Evolutionary conservation across 2,797 vertebrate genomes (phyloP), one percentile per base, ranked within the genome.

Genomic region (Carduelis carduelis): DNA sequence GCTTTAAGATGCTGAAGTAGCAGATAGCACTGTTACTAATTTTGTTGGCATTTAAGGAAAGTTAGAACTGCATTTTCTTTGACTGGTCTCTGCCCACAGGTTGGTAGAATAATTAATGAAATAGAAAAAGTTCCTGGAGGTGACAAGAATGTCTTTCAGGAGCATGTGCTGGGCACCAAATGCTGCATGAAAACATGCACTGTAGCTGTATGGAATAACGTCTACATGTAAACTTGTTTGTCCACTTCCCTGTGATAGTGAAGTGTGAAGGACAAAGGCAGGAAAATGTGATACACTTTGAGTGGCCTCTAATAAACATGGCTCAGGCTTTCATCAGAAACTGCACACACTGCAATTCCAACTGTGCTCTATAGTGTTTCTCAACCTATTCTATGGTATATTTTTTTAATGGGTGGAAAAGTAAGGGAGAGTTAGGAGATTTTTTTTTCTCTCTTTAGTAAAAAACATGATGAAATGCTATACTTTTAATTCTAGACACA

Each of bases 401-500:
- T 65, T 65, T 90, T 85, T 80, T 69, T 9, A 19, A 4, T 71
- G 27, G 77, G 57, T 57, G 34, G 44, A 56, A 83, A 77, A 84
- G 15, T 24, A 14, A 93, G 27, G 41, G 53, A 55, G 23, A 81
- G 15, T 28, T 72, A 27, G 89, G 74, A n/a, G 6, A 37, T n/a
- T 14, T 5, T 17, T 24, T 59, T 64, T 63, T 57, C 60, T 35
- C 16, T 55, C 27, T 86, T 63, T 17, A 75, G 46, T 1, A 6
- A 75, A 88, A 87, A 83, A 12, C 69, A 64, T 68, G 32, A 50
- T 70, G 74, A 87, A 96, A 76, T 77, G 49, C 41, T 92, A 12
- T 78, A 66, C 56, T 91, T 89, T 91, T 79, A 93, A 95, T 96
- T 89, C 77, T 74, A 77, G 83, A 86, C 88, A 66, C 70, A 12